A percentile compares a stretch with the other conserved stretches of the same genome.
These are phyloP conservation scores for Drosophila navojoa DNA, from an alignment of 1,140 invertebrate genomes.

Conservation along the genomic window DNA sequence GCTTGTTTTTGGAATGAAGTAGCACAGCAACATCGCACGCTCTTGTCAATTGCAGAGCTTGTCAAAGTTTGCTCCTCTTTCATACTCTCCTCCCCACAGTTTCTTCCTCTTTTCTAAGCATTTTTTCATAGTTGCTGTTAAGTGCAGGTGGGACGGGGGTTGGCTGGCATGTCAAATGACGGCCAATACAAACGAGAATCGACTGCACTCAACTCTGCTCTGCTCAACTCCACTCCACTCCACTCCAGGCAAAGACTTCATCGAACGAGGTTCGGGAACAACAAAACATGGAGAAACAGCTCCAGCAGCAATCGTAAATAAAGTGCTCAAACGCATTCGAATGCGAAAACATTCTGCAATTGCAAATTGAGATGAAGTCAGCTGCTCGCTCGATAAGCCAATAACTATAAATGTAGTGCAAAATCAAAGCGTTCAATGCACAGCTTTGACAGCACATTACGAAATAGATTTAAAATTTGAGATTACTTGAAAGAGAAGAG, in stretches of 20 bases:
- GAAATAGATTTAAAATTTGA: background rate
- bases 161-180: slow-evolving; percentile 35
- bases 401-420: background rate
- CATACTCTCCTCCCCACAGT: background rate
- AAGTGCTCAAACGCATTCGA: background rate
- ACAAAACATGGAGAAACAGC: background rate
- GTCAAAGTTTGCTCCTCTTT: slow-evolving; percentile 28
- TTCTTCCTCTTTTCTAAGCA: background rate
- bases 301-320: background rate
- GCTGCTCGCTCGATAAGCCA: slow-evolving; percentile 2
- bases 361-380: slow-evolving; percentile 1
- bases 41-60: slow-evolving; percentile 55
- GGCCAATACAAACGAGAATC: slow-evolving; percentile 16
- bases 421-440: background rate
- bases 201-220: slow-evolving; percentile 1
- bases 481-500: too few relatives aligned
- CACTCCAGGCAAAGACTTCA: slow-evolving; percentile 12
- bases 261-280: background rate
- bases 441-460: too few relatives aligned
- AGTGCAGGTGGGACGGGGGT: slow-evolving; percentile 18
- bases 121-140: slow-evolving; percentile 22
- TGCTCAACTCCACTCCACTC: background rate
- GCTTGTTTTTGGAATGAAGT: background rate
- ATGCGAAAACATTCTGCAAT: slow-evolving; percentile 10
- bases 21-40: slow-evolving; percentile 11